A percentile compares a stretch with the other conserved stretches of the same genome.
These are phyloP conservation scores for Diorhabda sublineata DNA, from an alignment of 1,140 invertebrate species.

Conservation along the genomic window DNA sequence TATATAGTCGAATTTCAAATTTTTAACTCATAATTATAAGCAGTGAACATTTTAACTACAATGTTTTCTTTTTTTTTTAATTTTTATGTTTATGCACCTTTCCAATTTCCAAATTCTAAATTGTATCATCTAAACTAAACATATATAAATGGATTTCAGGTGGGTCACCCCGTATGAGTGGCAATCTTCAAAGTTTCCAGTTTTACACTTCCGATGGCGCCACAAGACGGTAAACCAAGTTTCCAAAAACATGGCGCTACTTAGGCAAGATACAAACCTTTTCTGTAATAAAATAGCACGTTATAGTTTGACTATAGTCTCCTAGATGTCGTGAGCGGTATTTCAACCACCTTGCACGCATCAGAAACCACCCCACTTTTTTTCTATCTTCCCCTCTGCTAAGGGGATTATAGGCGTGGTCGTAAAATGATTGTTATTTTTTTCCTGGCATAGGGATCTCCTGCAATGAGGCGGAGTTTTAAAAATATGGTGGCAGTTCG, in stretches of 20 bases:
- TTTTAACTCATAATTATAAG: no score
- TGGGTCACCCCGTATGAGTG: not conserved
- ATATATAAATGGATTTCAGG: not conserved
- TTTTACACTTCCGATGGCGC: no score
- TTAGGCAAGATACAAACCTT: no score
- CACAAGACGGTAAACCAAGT: no score
- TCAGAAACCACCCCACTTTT: conserved; percentile 13
- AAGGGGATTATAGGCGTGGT: conserved; percentile 12
- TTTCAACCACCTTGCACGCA: not conserved
- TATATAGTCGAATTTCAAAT: no score
- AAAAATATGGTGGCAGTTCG: conserved; percentile 18
- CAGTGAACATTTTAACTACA: no score
- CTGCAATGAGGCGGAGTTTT: conserved; percentile 17
- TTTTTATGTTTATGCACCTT: no score
- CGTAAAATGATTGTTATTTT: conserved; percentile 17
- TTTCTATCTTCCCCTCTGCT: conserved; percentile 9
- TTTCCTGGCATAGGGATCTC: conserved; percentile 9
- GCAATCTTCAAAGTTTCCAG: no score
- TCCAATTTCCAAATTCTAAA: no score
- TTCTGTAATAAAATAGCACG: not conserved
- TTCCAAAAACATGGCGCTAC: no score
- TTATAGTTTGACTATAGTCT: not conserved
- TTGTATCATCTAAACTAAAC: no score
- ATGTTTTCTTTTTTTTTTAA: no score
- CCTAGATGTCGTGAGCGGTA: conserved; percentile 2